Evolutionary conservation across 2,113 vertebrate genomes (phyloP).

Genomic region (Synodontis membranacea): DNA sequence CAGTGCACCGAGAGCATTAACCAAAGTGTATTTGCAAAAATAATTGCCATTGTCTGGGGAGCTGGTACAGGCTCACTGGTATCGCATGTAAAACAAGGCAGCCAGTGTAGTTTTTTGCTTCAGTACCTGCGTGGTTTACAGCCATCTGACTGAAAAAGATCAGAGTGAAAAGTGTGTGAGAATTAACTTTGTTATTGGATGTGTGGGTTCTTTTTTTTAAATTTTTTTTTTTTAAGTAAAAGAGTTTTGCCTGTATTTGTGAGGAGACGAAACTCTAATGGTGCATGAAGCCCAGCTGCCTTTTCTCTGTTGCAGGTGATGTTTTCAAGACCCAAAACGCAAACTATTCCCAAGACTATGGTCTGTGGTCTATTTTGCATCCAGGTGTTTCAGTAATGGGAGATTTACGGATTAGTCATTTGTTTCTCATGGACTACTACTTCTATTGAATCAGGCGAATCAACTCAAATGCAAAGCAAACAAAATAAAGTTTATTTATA

Average conservation of each 20-base stretch:
- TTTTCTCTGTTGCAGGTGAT: neutral
- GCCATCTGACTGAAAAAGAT: neutral
- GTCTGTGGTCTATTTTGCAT: no score
- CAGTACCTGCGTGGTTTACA: neutral
- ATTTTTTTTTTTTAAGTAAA: neutral
- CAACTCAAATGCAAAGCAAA: neutral
- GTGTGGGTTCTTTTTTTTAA: neutral
- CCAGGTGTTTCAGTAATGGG: neutral
- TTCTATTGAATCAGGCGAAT: neutral
- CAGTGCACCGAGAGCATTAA: neutral
- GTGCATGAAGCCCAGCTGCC: constrained; percentile 22
- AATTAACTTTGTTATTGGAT: neutral
- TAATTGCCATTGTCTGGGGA: constrained; percentile 15
- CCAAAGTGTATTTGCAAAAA: neutral
- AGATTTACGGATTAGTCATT: neutral
- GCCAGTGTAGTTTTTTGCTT: neutral
- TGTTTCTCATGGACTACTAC: neutral
- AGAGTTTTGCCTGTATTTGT: neutral
- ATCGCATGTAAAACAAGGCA: neutral
- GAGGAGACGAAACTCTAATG: constrained; percentile 12
- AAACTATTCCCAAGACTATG: neutral
- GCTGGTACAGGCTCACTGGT: neutral
- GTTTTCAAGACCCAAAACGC: neutral
- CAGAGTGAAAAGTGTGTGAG: neutral
- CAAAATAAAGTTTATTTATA: neutral